Base-by-base conservation (phyloP, 2,888 invertebrate genomes). In the Tanypteryx hageni region DNA sequence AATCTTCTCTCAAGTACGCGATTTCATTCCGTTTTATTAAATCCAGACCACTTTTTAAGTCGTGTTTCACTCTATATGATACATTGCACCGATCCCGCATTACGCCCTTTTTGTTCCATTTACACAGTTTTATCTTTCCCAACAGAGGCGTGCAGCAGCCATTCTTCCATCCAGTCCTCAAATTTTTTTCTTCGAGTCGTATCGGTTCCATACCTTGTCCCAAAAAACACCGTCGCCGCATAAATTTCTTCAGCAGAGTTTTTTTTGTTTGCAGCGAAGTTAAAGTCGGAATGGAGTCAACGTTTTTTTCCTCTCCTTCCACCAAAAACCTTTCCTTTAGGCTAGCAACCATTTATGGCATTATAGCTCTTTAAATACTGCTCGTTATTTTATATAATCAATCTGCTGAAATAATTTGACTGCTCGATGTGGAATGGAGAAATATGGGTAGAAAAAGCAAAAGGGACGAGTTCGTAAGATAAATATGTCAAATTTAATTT, bases 191-290 rank as follows among this genome's bases (percentile, higher is more conserved):
- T 61, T 76, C 22, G 68, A 76, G 0, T 76, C 76, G 10, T 76
- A 76, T 76, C 76, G 76, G 22, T 76, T 76, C 76, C 76, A 18
- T 68, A 22, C 68, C 76, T 76, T 14, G 76, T 76, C 13, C 76
- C 22, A 27, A 76, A 76, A 76, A 76, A 11, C 13, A 13, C 76
- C 27, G 13, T 14, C 27, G 22, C 14, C 76, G 16, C 76, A 76
- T 76, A 76, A 76, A 76, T 76, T 27, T 76, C 76, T 27, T 76
- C 76, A 22, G 18, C 11, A 76, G 76, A 76, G 27, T 27, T 76
- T 22, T n/a, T 76, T 76, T 76, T 3, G n/a, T 76, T 76, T 22
- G 4, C 22, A 76, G 10, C 22, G 27, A 22, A 76, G 76, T n/a
- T 76, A 76, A 13, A 13, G 27, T 18, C 27, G 22, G 27, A 27